These are phyloP conservation scores for Hypotaenidia okinawae DNA, from an alignment of 2,797 vertebrate genomes.

Conservation along the genomic window DNA sequence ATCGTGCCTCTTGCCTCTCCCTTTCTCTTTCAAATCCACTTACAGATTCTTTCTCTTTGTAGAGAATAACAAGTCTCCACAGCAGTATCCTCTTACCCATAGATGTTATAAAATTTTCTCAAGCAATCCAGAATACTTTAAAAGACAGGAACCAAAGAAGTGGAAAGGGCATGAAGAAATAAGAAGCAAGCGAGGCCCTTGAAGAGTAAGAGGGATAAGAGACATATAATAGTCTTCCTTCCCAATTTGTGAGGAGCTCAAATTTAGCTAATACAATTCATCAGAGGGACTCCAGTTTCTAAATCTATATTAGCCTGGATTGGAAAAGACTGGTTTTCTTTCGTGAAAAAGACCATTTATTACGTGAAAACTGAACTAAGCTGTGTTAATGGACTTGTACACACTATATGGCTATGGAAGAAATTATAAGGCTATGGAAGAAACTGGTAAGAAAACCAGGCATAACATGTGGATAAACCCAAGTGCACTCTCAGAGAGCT, in stretches of 20 bases:
- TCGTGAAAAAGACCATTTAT: background rate
- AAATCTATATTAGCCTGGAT: background rate
- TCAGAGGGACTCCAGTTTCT: slow-evolving; percentile 9
- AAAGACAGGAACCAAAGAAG: background rate
- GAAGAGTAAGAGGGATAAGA: background rate
- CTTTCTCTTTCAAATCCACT: background rate
- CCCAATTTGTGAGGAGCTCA: background rate
- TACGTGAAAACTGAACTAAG: background rate
- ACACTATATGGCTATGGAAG: background rate
- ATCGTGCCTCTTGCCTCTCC: background rate
- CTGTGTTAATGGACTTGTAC: background rate
- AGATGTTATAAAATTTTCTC: background rate
- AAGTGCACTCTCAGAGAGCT: background rate
- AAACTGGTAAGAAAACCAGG: background rate
- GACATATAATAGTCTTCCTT: background rate
- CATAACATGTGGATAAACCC: background rate
- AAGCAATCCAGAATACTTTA: background rate
- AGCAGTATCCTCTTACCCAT: background rate
- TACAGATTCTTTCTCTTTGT: background rate
- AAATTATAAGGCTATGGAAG: background rate
- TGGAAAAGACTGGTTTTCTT: background rate
- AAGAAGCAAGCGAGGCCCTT: background rate
- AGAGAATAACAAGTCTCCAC: background rate
- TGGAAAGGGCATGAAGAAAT: background rate
- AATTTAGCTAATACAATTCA: background rate